Percentiles rank a stretch among this genome's conserved stretches.
Conservation (phyloP, 2,113 vertebrate species). For the Ophthalmolycus amberensis region DNA sequence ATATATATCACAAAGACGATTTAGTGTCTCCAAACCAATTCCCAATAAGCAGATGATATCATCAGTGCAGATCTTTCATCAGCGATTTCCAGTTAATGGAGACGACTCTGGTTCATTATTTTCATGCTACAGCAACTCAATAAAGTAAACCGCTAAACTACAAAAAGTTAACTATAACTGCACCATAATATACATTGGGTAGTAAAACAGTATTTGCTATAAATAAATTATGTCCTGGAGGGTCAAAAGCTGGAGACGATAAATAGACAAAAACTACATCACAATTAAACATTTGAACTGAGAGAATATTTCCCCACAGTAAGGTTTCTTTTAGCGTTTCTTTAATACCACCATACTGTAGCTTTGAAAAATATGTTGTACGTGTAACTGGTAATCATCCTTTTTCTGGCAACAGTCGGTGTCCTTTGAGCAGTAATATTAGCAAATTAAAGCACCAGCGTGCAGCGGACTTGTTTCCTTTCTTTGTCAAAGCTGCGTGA, state of each 20-base stretch:
- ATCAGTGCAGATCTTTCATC: not conserved
- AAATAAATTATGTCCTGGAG: too few relatives aligned
- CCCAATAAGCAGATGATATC: not conserved
- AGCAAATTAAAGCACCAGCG: not conserved
- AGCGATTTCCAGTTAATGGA: not conserved
- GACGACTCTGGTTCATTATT: not conserved
- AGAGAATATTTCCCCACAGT: not conserved
- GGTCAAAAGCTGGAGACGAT: not conserved
- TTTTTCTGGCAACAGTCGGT: constrained; percentile 1
- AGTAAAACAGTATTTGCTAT: not conserved
- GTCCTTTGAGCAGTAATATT: constrained; percentile 17
- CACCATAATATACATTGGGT: not conserved
- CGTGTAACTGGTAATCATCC: not conserved
- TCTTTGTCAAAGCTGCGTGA: constrained; percentile 20
- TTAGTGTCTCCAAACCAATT: not conserved
- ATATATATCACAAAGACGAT: not conserved
- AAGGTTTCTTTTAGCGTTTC: not conserved
- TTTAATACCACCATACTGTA: not conserved
- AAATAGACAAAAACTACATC: not conserved
- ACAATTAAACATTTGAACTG: not conserved
- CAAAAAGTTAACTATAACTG: not conserved
- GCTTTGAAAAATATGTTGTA: constrained; percentile 5
- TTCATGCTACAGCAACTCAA: not conserved
- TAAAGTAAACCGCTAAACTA: not conserved
- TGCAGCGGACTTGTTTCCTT: constrained; percentile 13